These are phyloP conservation scores for Atherinosoma microstoma DNA, from an alignment of 2,797 vertebrate species.

Conservation along the genomic window DNA sequence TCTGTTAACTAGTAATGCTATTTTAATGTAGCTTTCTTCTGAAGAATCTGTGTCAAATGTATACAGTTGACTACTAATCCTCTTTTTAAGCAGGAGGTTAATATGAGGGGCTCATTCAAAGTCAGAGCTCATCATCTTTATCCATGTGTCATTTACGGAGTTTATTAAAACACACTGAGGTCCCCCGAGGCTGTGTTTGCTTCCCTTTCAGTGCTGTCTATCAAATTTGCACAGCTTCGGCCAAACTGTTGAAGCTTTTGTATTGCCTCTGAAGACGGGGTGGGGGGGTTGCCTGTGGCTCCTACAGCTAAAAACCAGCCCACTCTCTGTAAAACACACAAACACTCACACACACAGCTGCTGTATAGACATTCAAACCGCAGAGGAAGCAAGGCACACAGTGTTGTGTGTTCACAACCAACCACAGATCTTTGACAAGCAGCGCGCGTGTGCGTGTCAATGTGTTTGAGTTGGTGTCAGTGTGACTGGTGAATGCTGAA, in stretches of 20 bases:
- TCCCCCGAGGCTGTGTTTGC: constrained; percentile 37
- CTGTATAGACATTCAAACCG: constrained; percentile 63
- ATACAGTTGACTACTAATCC: constrained; percentile 27
- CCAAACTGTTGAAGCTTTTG: constrained; percentile 59
- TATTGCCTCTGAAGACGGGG: constrained; percentile 33
- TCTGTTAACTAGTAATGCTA: not conserved
- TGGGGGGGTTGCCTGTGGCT: constrained; percentile 30
- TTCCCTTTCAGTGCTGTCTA: constrained; percentile 57
- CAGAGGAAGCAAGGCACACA: constrained; percentile 69
- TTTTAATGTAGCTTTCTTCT: not conserved
- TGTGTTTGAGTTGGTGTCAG: constrained; percentile 22
- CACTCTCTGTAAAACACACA: constrained; percentile 8
- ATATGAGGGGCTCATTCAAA: constrained; percentile 18
- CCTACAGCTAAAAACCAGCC: constrained; percentile 42
- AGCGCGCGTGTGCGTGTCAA: not conserved
- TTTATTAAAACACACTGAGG: constrained; percentile 61
- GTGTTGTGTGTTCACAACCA: constrained; percentile 58
- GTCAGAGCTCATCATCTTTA: constrained; percentile 49
- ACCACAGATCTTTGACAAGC: constrained; percentile 58
- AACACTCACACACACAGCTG: constrained; percentile 67
- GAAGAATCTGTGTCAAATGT: not conserved
- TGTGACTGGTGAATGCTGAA: constrained; percentile 25
- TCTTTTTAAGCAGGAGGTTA: constrained; percentile 4
- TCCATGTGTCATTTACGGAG: constrained; percentile 33
- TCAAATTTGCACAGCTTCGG: constrained; percentile 45